Percentiles rank a stretch among this genome's conserved stretches.
phyloP scores from a whole-genome alignment of 2,113 vertebrate genomes.

The Oncorhynchus gorbuscha region DNA sequence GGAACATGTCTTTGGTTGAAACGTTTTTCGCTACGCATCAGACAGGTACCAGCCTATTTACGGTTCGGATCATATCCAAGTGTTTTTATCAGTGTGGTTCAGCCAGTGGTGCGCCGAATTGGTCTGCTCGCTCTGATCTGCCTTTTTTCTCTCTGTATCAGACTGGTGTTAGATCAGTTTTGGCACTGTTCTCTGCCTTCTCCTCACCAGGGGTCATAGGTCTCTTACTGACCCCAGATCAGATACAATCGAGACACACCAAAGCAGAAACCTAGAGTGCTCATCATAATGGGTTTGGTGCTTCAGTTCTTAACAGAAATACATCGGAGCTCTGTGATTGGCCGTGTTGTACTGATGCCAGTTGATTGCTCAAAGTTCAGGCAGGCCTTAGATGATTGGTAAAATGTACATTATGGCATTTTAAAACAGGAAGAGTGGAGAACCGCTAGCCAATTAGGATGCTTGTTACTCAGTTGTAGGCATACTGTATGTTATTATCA shows the following conservation, averaged over 20 bases:
- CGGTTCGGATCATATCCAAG: neutral
- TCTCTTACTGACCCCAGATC: slow-evolving; percentile 5
- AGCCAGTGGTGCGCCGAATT: no score
- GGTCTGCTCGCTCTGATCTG: no score
- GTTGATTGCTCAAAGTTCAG: neutral
- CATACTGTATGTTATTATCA: neutral
- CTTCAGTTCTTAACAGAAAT: neutral
- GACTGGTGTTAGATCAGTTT: neutral
- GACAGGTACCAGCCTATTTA: neutral
- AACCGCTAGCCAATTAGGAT: neutral
- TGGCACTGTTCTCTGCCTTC: slow-evolving; percentile 37
- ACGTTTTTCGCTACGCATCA: neutral
- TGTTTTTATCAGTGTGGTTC: neutral
- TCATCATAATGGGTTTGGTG: slow-evolving; percentile 22
- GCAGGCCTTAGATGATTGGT: slow-evolving; percentile 45
- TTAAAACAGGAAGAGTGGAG: neutral
- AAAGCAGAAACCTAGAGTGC: slow-evolving; percentile 26
- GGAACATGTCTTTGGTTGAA: slow-evolving; percentile 12
- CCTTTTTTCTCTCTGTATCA: no score
- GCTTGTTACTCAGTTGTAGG: neutral
- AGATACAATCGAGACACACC: neutral
- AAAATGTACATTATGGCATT: neutral
- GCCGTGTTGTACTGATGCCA: neutral
- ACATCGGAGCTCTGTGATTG: neutral
- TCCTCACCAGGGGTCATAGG: slow-evolving; percentile 7